Conservation (phyloP, 2,113 vertebrate genomes). For the Phaethornis superciliosus region DNA sequence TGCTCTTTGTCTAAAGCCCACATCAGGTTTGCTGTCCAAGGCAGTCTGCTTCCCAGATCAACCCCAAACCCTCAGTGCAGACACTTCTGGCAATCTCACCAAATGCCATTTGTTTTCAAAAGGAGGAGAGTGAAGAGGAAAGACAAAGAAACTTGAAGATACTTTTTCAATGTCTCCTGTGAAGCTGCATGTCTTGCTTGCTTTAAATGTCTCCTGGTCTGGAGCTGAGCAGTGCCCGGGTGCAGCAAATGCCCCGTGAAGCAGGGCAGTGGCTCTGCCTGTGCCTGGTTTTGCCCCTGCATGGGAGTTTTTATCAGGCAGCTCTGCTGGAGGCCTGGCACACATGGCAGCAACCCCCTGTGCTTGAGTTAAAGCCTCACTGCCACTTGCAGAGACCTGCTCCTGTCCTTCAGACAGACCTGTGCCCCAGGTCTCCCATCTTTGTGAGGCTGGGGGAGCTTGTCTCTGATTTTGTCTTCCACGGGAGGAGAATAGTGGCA, state of each 20-base stretch:
- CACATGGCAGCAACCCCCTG: accelerated
- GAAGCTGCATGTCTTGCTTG: accelerated
- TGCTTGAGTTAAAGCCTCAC: not conserved
- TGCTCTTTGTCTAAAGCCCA: not conserved
- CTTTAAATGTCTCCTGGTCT: accelerated
- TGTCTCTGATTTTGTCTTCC: not conserved
- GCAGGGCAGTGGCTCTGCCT: not conserved
- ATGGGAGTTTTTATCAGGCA: not conserved
- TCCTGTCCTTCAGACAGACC: not conserved
- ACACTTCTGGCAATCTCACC: not conserved
- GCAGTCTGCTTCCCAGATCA: accelerated
- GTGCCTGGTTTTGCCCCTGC: not conserved
- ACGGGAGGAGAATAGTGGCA: accelerated
- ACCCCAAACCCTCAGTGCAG: not conserved
- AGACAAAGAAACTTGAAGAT: not conserved
- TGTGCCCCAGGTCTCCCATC: accelerated
- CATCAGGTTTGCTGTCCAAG: not conserved
- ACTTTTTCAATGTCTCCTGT: not conserved
- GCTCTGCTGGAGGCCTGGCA: not conserved
- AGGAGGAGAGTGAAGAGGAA: not conserved
- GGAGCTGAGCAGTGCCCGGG: not conserved
- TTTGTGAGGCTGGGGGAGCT: not conserved
- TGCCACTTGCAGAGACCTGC: not conserved
- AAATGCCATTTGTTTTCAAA: not conserved
- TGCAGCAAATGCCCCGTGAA: accelerated